phyloP scores from a whole-genome alignment of 2,797 vertebrate genomes.

The Mycteria americana region DNA sequence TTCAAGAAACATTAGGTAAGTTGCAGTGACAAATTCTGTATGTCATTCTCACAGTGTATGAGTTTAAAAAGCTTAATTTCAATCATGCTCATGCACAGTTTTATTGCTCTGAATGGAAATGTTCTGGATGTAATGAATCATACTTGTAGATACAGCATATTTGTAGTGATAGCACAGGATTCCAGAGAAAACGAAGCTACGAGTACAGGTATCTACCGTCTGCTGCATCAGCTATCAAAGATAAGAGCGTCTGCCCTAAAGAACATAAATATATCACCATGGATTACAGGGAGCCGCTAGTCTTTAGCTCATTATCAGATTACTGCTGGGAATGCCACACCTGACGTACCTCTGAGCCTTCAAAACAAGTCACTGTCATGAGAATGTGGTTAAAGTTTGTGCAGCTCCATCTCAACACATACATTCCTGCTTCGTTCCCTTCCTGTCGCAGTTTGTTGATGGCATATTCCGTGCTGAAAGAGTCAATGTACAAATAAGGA shows the following conservation, averaged over 20 bases:
- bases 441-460: conserved; percentile 91
- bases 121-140: background rate
- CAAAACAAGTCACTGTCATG: conserved; percentile 92
- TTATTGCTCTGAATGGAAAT: background rate
- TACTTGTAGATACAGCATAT: background rate
- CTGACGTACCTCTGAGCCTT: conserved; percentile 80
- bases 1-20: background rate
- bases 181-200: background rate
- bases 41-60: background rate
- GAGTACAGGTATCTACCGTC: background rate
- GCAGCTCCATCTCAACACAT: conserved; percentile 94
- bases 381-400: conserved; percentile 94
- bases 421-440: conserved; percentile 91
- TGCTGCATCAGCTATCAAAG: background rate
- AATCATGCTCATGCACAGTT: background rate
- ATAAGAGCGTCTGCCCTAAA: background rate
- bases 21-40: background rate
- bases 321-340: background rate
- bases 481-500: background rate
- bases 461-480: conserved; percentile 91
- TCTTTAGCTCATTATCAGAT: background rate
- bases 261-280: background rate
- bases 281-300: background rate
- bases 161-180: background rate
- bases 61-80: background rate